Percentiles rank a stretch among this genome's conserved stretches.
These are phyloP conservation scores for Scortum barcoo DNA, from an alignment of 2,113 vertebrate genomes.

Conservation along the genomic window DNA sequence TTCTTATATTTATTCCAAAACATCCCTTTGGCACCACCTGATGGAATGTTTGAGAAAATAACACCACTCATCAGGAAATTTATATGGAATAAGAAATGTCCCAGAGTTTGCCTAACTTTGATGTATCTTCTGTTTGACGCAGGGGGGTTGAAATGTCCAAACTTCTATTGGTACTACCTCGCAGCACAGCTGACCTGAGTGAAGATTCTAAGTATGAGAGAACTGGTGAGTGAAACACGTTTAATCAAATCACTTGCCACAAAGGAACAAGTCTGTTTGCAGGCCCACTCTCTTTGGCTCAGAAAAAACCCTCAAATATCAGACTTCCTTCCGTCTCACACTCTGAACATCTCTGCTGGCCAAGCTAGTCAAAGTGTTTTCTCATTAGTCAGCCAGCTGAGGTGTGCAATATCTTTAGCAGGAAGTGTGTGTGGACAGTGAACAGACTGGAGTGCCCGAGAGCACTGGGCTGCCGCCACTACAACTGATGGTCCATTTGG, in stretches of 20 bases:
- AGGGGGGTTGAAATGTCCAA: too few species aligned
- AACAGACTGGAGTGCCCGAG: constrained; percentile 29
- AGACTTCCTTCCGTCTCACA: constrained; percentile 8
- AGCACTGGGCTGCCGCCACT: constrained; percentile 25
- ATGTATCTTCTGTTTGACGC: too few species aligned
- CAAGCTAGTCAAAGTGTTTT: constrained; percentile 13
- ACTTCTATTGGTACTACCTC: too few species aligned
- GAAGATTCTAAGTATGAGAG: not conserved
- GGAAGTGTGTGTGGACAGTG: constrained; percentile 28
- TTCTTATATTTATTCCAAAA: too few species aligned
- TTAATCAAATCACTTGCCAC: not conserved
- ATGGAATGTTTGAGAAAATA: too few species aligned
- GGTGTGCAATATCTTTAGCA: constrained; percentile 56
- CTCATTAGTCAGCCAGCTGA: constrained; percentile 49
- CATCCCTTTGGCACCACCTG: too few species aligned
- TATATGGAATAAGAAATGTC: too few species aligned
- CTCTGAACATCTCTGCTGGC: constrained; percentile 17
- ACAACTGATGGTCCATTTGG: constrained; percentile 65
- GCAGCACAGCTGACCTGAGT: too few species aligned
- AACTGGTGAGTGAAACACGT: not conserved
- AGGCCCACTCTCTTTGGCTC: not conserved
- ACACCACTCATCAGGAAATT: too few species aligned
- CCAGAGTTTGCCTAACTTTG: too few species aligned
- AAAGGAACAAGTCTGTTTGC: constrained; percentile 1
- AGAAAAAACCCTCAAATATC: not conserved